A percentile compares a stretch with the other conserved stretches of the same genome.
These are phyloP conservation scores for Linnaemya vulpina DNA, from an alignment of 2,888 invertebrate genomes.

Conservation along the genomic window DNA sequence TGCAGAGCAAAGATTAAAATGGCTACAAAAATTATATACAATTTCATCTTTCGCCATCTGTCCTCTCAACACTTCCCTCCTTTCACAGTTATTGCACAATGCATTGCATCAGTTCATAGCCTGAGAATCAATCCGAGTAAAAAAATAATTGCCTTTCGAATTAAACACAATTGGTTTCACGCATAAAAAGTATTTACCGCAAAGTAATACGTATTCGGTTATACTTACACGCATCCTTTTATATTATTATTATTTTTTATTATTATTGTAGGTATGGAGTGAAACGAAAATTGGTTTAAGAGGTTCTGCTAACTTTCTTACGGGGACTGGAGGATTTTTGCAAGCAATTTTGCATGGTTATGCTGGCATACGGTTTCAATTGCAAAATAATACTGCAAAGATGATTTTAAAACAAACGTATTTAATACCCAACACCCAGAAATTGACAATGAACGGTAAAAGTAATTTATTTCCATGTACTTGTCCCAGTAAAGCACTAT, in stretches of 20 bases:
- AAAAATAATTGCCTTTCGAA: too few species aligned
- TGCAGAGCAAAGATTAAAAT: too few species aligned
- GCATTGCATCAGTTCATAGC: too few species aligned
- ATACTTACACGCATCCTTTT: background rate
- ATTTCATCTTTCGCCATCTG: too few species aligned
- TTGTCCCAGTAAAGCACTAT: background rate
- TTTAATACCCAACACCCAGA: slow-evolving; percentile 52
- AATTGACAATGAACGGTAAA: slow-evolving; percentile 71
- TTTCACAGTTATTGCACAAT: too few species aligned
- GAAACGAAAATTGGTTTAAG: slow-evolving; percentile 84
- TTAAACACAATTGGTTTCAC: too few species aligned
- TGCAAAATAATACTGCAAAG: slow-evolving; percentile 74
- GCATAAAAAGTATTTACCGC: too few species aligned
- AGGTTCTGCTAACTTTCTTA: slow-evolving; percentile 86
- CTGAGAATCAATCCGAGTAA: too few species aligned
- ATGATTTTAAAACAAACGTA: slow-evolving; percentile 65
- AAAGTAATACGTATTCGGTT: background rate
- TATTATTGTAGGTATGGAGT: slow-evolving; percentile 84
- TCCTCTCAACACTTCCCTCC: too few species aligned
- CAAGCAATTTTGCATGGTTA: slow-evolving; percentile 85
- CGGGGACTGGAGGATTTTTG: slow-evolving; percentile 86
- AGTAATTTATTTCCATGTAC: background rate
- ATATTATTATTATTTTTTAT: too few species aligned
- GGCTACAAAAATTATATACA: too few species aligned
- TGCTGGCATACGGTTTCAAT: slow-evolving; percentile 84